phyloP scores from a whole-genome alignment of 2,888 invertebrate species.

The Cephus pygmeus region DNA sequence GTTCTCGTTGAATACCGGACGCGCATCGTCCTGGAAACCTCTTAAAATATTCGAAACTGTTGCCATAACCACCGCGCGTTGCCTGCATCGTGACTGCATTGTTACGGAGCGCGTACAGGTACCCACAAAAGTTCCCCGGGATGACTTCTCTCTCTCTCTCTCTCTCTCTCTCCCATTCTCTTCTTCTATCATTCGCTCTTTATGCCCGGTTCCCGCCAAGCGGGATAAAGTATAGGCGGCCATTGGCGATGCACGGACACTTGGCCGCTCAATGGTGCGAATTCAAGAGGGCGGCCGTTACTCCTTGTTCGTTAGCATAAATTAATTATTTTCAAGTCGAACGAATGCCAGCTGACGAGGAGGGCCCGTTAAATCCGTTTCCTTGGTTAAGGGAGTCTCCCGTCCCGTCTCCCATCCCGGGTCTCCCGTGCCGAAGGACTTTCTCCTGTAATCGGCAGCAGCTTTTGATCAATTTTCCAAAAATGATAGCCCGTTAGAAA shows the following conservation, averaged over 20 bases:
- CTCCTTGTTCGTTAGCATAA: slow-evolving; percentile 65
- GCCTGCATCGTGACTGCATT: slow-evolving; percentile 2
- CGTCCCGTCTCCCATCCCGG: too few relatives aligned
- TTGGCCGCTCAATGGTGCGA: slow-evolving; percentile 64
- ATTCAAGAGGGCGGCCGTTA: slow-evolving; percentile 64
- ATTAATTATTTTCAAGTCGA: slow-evolving; percentile 59
- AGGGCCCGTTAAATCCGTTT: too few relatives aligned
- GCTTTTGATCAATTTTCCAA: neutral
- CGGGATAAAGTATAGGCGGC: slow-evolving; percentile 11
- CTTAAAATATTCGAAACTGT: slow-evolving; percentile 47
- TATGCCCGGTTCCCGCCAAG: slow-evolving; percentile 15
- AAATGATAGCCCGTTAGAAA: neutral
- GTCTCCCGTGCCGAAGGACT: neutral
- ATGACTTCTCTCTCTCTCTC: slow-evolving; percentile 24
- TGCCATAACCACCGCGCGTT: slow-evolving; percentile 17
- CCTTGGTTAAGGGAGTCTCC: too few relatives aligned
- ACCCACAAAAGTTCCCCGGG: too few relatives aligned
- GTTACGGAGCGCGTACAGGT: too few relatives aligned
- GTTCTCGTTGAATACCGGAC: slow-evolving; percentile 32
- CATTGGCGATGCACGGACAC: slow-evolving; percentile 44
- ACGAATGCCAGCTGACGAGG: slow-evolving; percentile 42
- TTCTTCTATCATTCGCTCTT: slow-evolving; percentile 20
- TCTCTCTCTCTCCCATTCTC: slow-evolving; percentile 21
- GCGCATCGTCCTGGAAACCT: slow-evolving; percentile 40
- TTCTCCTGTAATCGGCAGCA: neutral